Evolutionary conservation across 2,113 vertebrate species (phyloP), one percentile per base, ranked within the genome.

Genomic region (Lota lota): DNA sequence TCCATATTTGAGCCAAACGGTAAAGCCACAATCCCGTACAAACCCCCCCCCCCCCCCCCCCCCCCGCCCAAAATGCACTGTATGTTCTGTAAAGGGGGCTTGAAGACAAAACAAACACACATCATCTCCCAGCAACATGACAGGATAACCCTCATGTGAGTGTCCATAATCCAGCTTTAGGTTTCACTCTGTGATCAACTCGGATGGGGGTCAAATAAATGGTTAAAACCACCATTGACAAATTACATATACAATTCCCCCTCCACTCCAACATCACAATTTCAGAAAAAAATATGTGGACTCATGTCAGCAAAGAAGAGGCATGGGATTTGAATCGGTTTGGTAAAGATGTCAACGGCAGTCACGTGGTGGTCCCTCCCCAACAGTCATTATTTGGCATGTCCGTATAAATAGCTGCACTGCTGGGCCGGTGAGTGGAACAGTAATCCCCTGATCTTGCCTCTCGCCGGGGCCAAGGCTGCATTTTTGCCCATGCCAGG

Each of bases 381-480:
- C 40, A 47, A 10, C 40, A 5, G 7, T 85, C 77, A 73, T 85
- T 79, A 84, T 80, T 82, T 68, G 76, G 83, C 85, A 79, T 84
- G 82, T 72, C 73, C 21, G 24, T 74, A 77, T 80, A 88, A 87
- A 87, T 87, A 83, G 80, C 72, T 61, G 57, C 6, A 22, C 67
- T 70, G 82, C 66, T 24, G 75, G 79, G 73, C 17, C 68, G 70
- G 80, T 7, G 19, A 1, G 1, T 79, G 67, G 56, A 64, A 80
- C 79, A 74, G 73, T 89, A 89, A 90, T 89, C 88, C 80, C 79
- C 84, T 83, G 85, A 86, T 86, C 87, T 85, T 50, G 61, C 77
- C 62, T 69, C 68, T 69, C 74, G 64, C 72, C 66, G 40, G 68
- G 82, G 81, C 83, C 85, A 74, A 36, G 8, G 79, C 68, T 56